Evolutionary conservation across 2,888 invertebrate genomes (phyloP).

Genomic region (Esperia sulphurella): DNA sequence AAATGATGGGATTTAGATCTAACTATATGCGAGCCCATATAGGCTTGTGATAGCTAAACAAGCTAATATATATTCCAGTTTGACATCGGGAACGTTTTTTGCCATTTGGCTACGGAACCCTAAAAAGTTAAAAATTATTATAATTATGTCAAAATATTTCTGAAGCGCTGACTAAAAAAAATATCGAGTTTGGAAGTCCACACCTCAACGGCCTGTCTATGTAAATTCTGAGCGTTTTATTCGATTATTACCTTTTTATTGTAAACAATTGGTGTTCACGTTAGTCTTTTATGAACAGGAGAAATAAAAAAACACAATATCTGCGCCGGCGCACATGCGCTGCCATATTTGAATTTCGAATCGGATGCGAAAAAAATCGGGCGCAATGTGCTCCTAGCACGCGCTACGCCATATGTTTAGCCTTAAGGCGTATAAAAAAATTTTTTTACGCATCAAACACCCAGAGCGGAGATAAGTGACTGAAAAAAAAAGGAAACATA

Average conservation of each 20-base stretch:
- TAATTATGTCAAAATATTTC: no score
- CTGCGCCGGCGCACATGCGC: constrained; percentile 58
- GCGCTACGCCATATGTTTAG: constrained; percentile 65
- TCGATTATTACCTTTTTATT: constrained; percentile 41
- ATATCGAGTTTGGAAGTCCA: no score
- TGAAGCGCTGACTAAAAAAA: no score
- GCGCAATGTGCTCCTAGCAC: constrained; percentile 71
- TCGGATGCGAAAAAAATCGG: constrained; percentile 74
- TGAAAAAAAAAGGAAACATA: constrained; percentile 68
- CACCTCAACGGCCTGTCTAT: no score
- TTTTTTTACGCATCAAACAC: constrained; percentile 68
- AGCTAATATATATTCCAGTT: no score
- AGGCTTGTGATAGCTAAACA: no score
- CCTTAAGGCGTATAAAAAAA: constrained; percentile 43
- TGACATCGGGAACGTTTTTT: no score
- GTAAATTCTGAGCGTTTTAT: constrained; percentile 23
- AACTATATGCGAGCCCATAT: no score
- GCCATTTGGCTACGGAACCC: no score
- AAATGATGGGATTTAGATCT: no score
- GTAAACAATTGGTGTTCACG: constrained; percentile 10
- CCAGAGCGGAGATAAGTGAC: constrained; percentile 55
- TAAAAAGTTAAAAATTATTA: no score
- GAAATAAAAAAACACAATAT: constrained; percentile 50
- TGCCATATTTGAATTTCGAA: constrained; percentile 69
- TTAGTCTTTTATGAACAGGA: constrained; percentile 43